phyloP scores from a whole-genome alignment of 2,888 invertebrate species.

The Thereva nobilitata region DNA sequence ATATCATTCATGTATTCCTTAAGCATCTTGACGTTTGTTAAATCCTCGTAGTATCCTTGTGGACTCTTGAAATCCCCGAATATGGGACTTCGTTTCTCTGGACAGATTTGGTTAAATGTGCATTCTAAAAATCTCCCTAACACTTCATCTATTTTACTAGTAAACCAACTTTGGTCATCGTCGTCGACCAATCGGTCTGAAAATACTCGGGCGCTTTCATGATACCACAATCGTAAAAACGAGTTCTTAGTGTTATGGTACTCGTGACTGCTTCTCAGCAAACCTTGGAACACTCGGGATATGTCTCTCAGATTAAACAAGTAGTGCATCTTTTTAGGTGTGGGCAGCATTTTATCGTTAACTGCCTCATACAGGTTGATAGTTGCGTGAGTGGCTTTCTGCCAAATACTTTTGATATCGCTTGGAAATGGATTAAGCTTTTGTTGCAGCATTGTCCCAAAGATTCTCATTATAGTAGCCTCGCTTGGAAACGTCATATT shows the following conservation, averaged over 20 bases:
- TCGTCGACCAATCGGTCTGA: constrained; percentile 81
- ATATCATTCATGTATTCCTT: constrained; percentile 62
- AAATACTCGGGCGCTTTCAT: constrained; percentile 84
- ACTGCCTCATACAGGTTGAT: constrained; percentile 78
- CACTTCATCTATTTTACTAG: constrained; percentile 70
- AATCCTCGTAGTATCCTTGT: constrained; percentile 78
- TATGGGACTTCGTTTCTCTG: constrained; percentile 69
- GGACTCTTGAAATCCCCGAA: constrained; percentile 83
- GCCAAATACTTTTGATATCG: constrained; percentile 73
- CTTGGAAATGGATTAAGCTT: constrained; percentile 77
- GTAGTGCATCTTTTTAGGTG: constrained; percentile 88
- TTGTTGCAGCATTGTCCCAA: constrained; percentile 81
- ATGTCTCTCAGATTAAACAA: constrained; percentile 87
- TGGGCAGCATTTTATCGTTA: constrained; percentile 76
- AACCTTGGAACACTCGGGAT: constrained; percentile 81
- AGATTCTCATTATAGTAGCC: constrained; percentile 76
- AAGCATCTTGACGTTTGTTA: constrained; percentile 66
- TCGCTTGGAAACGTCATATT: constrained; percentile 84
- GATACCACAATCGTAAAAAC: constrained; percentile 81
- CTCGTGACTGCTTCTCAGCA: constrained; percentile 76
- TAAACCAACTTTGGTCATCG: constrained; percentile 77
- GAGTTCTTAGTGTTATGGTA: constrained; percentile 73
- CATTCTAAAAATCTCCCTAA: constrained; percentile 79
- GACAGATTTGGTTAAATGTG: constrained; percentile 78
- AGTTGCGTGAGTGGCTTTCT: constrained; percentile 72